Percentiles rank a stretch among this genome's conserved stretches.
Conservation (phyloP, 2,113 vertebrate genomes). For the Mus pahari region DNA sequence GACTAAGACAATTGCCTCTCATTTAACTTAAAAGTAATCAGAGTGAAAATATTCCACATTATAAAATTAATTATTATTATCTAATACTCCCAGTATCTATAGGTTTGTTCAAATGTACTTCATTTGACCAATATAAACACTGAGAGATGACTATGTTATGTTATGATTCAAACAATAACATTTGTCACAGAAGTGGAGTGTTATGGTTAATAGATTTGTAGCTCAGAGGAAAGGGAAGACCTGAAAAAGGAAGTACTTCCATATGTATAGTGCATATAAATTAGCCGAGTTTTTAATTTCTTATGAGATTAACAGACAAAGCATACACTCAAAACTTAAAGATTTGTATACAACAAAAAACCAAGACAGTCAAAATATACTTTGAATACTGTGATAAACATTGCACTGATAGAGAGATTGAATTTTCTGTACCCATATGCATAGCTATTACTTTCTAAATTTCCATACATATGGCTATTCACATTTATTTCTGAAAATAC, state of each 20-base stretch:
- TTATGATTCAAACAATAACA: background rate
- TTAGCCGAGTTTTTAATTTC: background rate
- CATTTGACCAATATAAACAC: background rate
- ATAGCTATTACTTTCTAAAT: constrained; percentile 23
- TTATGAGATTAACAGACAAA: background rate
- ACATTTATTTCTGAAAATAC: constrained; percentile 32
- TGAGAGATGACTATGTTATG: background rate
- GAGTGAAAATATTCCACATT: background rate
- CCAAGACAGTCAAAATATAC: background rate
- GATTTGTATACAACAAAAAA: background rate
- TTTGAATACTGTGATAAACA: background rate
- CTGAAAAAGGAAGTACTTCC: background rate
- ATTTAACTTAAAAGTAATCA: background rate
- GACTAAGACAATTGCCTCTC: too few species aligned
- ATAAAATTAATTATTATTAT: constrained; percentile 1
- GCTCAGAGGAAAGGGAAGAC: background rate
- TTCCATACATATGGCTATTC: background rate
- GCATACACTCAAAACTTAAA: background rate
- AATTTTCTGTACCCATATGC: background rate
- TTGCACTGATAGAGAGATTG: background rate
- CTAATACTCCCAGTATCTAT: background rate
- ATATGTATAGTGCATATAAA: background rate
- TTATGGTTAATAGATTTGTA: background rate
- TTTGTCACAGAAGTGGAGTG: background rate
- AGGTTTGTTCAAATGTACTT: background rate